These are phyloP conservation scores for Anabas testudineus DNA, from an alignment of 2,797 vertebrate species.

Conservation along the genomic window DNA sequence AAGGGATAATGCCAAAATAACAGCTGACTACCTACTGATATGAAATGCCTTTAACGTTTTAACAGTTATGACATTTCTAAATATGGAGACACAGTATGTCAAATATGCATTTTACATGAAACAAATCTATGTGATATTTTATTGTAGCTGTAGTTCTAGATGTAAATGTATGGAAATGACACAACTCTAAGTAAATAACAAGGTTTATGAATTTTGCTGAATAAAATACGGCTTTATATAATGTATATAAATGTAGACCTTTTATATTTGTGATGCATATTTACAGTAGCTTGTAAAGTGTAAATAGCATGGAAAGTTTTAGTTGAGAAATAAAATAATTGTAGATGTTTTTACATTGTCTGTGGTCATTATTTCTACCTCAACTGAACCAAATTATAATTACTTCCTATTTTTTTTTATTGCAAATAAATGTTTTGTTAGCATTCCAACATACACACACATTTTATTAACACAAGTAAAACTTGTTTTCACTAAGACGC, in stretches of 20 bases:
- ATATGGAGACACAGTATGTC: constrained; percentile 29
- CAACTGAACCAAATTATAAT: neutral
- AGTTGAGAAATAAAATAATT: constrained; percentile 87
- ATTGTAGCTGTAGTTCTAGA: constrained; percentile 50
- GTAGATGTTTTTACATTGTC: constrained; percentile 80
- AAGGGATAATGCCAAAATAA: constrained; percentile 62
- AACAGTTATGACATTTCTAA: constrained; percentile 41
- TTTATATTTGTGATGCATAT: constrained; percentile 84
- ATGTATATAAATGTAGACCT: constrained; percentile 85
- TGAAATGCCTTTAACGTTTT: constrained; percentile 48
- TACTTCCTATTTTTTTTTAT: neutral
- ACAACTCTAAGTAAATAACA: constrained; percentile 56
- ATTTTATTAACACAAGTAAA: no score
- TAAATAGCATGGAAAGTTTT: constrained; percentile 86
- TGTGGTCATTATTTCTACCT: constrained; percentile 51
- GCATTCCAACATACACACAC: no score
- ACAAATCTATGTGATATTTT: constrained; percentile 47
- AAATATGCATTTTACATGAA: constrained; percentile 46
- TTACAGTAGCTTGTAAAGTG: constrained; percentile 84
- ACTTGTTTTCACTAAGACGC: no score
- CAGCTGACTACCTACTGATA: constrained; percentile 70
- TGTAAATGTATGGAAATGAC: constrained; percentile 52
- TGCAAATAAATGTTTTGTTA: neutral
- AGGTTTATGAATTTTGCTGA: constrained; percentile 64
- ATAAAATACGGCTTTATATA: constrained; percentile 73